Conservation (phyloP, 2,797 vertebrate species). For the Sciurus vulgaris region DNA sequence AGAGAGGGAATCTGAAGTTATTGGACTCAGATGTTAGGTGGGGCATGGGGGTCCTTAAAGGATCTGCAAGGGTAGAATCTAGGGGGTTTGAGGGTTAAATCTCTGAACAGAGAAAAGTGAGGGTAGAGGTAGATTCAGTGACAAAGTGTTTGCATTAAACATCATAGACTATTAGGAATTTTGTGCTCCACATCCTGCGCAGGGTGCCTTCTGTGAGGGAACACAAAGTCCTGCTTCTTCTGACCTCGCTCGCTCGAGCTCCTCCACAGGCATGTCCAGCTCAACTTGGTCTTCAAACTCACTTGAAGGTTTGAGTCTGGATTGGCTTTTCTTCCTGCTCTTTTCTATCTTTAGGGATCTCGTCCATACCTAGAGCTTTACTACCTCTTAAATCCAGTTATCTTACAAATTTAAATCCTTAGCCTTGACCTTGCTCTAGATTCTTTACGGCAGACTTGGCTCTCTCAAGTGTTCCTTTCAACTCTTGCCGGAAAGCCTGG, state of each 20-base stretch:
- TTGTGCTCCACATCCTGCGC: rapidly evolving
- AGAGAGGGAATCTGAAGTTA: rapidly evolving
- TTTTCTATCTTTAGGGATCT: neutral
- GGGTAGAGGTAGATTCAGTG: neutral
- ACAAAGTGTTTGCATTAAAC: neutral
- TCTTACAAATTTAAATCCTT: neutral
- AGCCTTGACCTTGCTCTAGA: neutral
- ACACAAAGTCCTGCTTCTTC: neutral
- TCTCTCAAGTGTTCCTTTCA: neutral
- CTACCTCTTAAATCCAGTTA: too few relatives aligned
- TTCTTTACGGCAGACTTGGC: rapidly evolving
- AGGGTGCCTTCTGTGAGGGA: neutral
- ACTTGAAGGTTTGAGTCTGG: neutral
- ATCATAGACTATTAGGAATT: neutral
- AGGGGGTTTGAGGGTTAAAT: neutral
- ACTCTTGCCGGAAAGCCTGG: neutral
- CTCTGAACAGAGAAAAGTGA: neutral
- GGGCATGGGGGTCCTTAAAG: neutral
- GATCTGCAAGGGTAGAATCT: neutral
- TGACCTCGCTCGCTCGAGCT: neutral
- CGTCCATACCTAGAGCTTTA: neutral
- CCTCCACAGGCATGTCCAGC: neutral
- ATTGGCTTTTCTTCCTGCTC: neutral
- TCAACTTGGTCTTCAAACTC: neutral
- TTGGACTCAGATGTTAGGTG: too few relatives aligned